These are phyloP conservation scores for Adelges cooleyi DNA, from an alignment of 1,140 invertebrate genomes.

Conservation along the genomic window DNA sequence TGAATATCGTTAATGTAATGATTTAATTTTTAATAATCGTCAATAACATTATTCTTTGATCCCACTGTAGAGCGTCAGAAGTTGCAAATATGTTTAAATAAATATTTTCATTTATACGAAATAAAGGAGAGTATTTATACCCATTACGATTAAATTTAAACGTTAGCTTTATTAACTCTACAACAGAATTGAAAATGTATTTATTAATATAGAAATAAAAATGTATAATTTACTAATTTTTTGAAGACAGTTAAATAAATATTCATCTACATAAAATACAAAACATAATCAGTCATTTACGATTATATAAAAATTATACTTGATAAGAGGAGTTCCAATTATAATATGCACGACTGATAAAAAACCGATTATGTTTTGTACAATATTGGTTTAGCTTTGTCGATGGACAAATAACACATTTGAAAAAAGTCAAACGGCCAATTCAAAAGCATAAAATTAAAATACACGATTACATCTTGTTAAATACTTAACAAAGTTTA, in stretches of 20 bases:
- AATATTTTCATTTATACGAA: too few species aligned
- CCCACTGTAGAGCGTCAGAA: slow-evolving; percentile 22
- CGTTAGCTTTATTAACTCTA: too few species aligned
- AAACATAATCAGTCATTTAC: not conserved
- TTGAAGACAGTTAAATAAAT: slow-evolving; percentile 17
- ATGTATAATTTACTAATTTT: too few species aligned
- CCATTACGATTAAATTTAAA: not conserved
- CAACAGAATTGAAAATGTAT: too few species aligned
- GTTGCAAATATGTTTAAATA: too few species aligned
- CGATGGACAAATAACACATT: not conserved
- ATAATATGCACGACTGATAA: not conserved
- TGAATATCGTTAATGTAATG: slow-evolving; percentile 10
- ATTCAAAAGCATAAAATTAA: too few species aligned
- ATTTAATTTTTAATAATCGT: too few species aligned
- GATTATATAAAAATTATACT: not conserved
- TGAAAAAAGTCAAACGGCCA: slow-evolving; percentile 6
- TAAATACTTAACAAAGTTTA: too few species aligned
- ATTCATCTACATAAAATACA: slow-evolving; percentile 10
- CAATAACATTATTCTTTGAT: too few species aligned
- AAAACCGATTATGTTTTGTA: slow-evolving; percentile 4
- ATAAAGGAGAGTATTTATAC: not conserved
- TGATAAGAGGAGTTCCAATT: not conserved
- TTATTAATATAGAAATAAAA: too few species aligned
- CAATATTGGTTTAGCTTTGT: not conserved
- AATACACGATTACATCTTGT: too few species aligned